phyloP scores from a whole-genome alignment of 2,888 invertebrate species.

The Synanthedon vespiformis region DNA sequence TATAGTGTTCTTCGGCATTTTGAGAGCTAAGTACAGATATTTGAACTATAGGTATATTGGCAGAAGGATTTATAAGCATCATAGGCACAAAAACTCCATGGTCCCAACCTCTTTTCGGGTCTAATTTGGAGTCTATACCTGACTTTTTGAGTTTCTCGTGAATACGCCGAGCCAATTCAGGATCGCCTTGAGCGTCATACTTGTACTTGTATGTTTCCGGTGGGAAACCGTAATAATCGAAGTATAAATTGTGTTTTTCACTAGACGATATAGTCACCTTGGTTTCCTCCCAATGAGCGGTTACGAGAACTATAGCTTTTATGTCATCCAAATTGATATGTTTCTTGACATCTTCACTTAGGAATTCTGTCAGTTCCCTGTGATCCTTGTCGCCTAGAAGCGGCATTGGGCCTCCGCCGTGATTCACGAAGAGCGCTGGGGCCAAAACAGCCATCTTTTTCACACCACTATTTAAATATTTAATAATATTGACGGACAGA shows the following conservation, averaged over 20 bases:
- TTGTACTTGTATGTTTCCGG: constrained; percentile 54
- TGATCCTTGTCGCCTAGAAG: constrained; percentile 53
- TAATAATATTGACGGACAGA: constrained; percentile 55
- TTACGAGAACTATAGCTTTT: constrained; percentile 55
- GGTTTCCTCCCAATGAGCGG: constrained; percentile 59
- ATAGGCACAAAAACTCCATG: constrained; percentile 65
- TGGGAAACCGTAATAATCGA: constrained; percentile 61
- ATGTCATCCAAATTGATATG: constrained; percentile 44
- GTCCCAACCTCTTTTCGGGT: constrained; percentile 57
- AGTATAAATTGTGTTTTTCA: constrained; percentile 48
- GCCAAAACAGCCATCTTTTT: constrained; percentile 49
- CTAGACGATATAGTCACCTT: constrained; percentile 55
- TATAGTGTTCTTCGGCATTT: constrained; percentile 46
- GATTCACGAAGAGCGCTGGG: constrained; percentile 58
- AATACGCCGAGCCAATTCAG: constrained; percentile 40
- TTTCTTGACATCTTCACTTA: constrained; percentile 48
- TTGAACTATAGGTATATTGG: constrained; percentile 55
- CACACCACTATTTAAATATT: constrained; percentile 37
- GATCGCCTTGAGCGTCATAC: constrained; percentile 55
- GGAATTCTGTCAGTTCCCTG: constrained; percentile 40
- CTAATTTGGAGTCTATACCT: constrained; percentile 46
- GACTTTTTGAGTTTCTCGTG: constrained; percentile 34
- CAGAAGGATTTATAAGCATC: constrained; percentile 55
- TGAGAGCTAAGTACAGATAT: constrained; percentile 48
- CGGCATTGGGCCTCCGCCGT: constrained; percentile 58